Base-by-base conservation (phyloP, 2,888 invertebrate genomes). In the Dusona sp. region DNA sequence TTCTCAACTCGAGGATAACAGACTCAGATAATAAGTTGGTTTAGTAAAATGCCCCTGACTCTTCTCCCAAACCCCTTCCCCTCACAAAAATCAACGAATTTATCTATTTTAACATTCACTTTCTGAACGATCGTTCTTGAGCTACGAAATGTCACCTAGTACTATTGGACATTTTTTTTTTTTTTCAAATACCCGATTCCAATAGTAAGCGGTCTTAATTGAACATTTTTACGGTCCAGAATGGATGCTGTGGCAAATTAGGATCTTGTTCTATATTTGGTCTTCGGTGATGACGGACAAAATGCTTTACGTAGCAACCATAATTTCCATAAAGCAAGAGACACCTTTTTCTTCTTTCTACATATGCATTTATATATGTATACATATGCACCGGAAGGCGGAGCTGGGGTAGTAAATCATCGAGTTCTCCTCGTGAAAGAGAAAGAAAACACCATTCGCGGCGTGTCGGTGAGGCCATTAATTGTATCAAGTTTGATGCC, bases 1-100 rank as follows among this genome's bases (percentile, higher is more conserved):
- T 92, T 92, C 93, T 93, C 92, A 93, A 92, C 92, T 85, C 82
- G 68, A 68, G 70, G 65, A 84, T 84, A 57, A 72, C 70, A 70
- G 29, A 82, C 72, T 13, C 61, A 45, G 42, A 79, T 57, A 33
- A 70, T 33, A 33, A 72, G 79, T 78, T 78, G 67, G 38, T 78
- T 78, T 67, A 67, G 36, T 29, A 22, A 67, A 67, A 45, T 25
- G 54, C 38, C 38, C 45, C 13, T 48, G n/a, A 29, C 29, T 16
- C 19, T 72, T 38, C n/a, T 67, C 11, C 19, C 8, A 22, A 22
- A n/a, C 33, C 36, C 8, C 38, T 22, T 16, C 7, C 19, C 42
- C 22, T 19, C 4, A 6, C 11, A 54, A 51, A 38, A 38, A 38
- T 38, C 16, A 0, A 19, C 67, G 6, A 61, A 61, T 29, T 57